Base-by-base conservation (phyloP, 2,797 vertebrate species). In the Psittacula derbiana region DNA sequence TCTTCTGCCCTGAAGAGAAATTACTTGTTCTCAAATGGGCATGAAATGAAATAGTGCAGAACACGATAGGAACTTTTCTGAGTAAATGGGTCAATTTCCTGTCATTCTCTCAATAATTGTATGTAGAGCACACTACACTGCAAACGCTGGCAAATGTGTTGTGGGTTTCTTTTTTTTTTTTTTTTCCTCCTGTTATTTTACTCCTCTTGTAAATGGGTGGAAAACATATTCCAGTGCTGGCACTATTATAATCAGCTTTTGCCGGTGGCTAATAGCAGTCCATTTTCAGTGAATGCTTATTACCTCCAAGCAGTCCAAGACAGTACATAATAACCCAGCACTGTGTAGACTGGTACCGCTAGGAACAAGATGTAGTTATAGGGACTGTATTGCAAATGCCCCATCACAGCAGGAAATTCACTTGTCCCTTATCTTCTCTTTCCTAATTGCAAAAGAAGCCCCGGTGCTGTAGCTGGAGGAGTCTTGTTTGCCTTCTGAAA, bases 41-140 rank as follows among this genome's bases (percentile, higher is more conserved):
- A 97, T 97, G 87, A 97, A 97, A 97, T 97, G 93, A 95, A 97
- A 96, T 94, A 90, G 79, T 80, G 65, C 89, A 95, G 86, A 97
- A 97, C 81, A 87, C 16, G 92, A 92, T 86, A 92, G 83, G 93
- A 96, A 83, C 60, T 95, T 95, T 97, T 96, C 92, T 82, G 95
- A 88, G 87, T 93, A 96, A 96, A 92, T 97, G 92, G 91, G 93
- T 97, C 96, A 94, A 95, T 97, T 97, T 97, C 94, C 92, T 97
- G 85, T 97, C 96, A 95, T 97, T 95, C 96, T 96, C 91, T 97
- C 85, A 74, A 88, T 96, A 96, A 96, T 90, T 96, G 96, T 96
- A 97, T 96, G 84, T 93, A 80, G 94, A 96, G 93, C 73, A 65
- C 75, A 70, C 64, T 83, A 65, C 3, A 43, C 88, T 86, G 46